phyloP scores from a whole-genome alignment of 2,113 vertebrate species.

The Festucalex cinctus region DNA sequence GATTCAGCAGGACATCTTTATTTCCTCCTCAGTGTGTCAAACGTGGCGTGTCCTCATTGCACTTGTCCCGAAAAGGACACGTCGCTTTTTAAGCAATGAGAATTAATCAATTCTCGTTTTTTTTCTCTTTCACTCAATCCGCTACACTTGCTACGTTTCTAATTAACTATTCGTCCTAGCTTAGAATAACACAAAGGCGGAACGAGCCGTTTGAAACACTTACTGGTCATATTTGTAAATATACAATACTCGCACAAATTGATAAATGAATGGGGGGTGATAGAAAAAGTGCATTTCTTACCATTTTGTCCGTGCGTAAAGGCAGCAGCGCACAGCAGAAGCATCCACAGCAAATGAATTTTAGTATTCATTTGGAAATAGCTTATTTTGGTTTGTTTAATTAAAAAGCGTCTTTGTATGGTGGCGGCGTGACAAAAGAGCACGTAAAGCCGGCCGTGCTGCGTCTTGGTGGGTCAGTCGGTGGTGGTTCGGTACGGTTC shows the following conservation, averaged over 20 bases:
- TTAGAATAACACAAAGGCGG: neutral
- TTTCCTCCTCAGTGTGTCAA: constrained; percentile 20
- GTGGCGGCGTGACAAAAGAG: neutral
- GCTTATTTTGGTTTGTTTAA: neutral
- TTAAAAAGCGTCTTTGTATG: neutral
- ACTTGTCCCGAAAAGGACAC: constrained; percentile 45
- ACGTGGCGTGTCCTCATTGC: constrained; percentile 26
- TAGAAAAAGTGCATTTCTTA: constrained; percentile 34
- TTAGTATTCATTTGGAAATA: constrained; percentile 52
- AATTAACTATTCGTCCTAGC: neutral
- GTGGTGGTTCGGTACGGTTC: neutral
- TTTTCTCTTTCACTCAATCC: constrained; percentile 15
- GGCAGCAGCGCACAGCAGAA: constrained; percentile 35
- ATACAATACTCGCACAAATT: neutral
- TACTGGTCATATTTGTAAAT: neutral
- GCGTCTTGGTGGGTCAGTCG: constrained; percentile 4
- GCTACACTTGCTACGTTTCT: constrained; percentile 9
- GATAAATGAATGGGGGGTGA: neutral
- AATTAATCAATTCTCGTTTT: constrained; percentile 33
- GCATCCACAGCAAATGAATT: constrained; percentile 46
- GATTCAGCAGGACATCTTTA: constrained; percentile 31
- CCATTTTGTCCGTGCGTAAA: constrained; percentile 55
- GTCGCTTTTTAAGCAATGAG: constrained; percentile 12
- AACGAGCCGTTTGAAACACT: neutral
- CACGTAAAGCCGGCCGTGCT: constrained; percentile 1